Conservation (phyloP, 2,888 invertebrate genomes). For the Venustoraphidia nigricollis region DNA sequence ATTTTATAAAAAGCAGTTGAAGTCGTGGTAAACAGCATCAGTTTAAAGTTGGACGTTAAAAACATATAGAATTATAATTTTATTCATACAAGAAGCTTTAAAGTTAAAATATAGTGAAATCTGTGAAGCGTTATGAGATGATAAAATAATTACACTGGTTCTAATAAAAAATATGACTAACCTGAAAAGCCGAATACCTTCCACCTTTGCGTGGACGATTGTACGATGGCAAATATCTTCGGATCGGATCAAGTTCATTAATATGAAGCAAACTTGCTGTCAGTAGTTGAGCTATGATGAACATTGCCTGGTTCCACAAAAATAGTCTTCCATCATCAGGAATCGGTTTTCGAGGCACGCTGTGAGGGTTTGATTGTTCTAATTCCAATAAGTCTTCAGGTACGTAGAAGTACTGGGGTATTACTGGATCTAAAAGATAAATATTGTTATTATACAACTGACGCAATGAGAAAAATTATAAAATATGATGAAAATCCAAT, state of each 20-base stretch:
- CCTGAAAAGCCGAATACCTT: slow-evolving; percentile 96
- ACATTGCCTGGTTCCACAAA: slow-evolving; percentile 93
- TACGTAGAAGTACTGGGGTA: slow-evolving; percentile 90
- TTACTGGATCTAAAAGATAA: slow-evolving; percentile 50
- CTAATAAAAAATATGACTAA: slow-evolving; percentile 22
- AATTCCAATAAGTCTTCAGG: slow-evolving; percentile 54
- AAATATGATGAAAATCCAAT: not conserved
- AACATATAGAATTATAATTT: too few species aligned
- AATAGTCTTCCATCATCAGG: slow-evolving; percentile 47
- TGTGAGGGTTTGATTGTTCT: slow-evolving; percentile 51
- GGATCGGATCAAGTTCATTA: slow-evolving; percentile 90
- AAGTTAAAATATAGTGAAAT: not conserved
- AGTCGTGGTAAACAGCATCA: too few species aligned
- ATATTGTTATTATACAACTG: too few species aligned
- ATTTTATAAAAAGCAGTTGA: too few species aligned
- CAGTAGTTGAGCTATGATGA: slow-evolving; percentile 82
- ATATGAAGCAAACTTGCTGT: slow-evolving; percentile 80
- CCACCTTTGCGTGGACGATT: slow-evolving; percentile 84
- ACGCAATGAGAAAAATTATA: not conserved
- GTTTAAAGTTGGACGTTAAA: too few species aligned
- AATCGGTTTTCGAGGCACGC: slow-evolving; percentile 14
- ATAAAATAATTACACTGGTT: not conserved
- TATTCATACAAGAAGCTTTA: not conserved
- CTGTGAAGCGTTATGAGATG: not conserved
- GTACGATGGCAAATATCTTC: slow-evolving; percentile 89